Conservation (phyloP, 2,113 vertebrate species). For the Phoxinus phoxinus region DNA sequence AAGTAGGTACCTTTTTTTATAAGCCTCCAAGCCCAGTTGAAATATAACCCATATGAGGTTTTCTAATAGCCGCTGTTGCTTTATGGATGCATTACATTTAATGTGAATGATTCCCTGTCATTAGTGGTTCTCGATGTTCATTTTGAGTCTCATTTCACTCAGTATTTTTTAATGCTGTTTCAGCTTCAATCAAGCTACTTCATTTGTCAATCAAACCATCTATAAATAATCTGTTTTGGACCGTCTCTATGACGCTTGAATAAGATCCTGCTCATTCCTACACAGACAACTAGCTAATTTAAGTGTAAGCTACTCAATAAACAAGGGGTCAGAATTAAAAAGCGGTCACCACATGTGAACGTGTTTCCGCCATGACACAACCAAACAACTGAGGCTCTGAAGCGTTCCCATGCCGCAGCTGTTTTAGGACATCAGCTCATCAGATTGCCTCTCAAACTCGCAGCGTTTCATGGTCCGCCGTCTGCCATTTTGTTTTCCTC, state of each 20-base stretch:
- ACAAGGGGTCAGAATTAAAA: background rate
- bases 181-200: background rate
- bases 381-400: background rate
- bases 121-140: background rate
- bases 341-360: background rate
- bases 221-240: background rate
- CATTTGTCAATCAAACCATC: background rate
- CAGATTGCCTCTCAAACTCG: conserved; percentile 9
- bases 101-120: background rate
- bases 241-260: background rate
- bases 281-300: background rate
- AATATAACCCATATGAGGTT: background rate
- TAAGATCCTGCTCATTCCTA: background rate
- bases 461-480: conserved; percentile 24
- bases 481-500: conserved; percentile 56
- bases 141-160: background rate
- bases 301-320: background rate
- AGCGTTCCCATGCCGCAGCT: conserved; percentile 11
- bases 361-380: conserved; percentile 13
- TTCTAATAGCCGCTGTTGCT: background rate
- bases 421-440: background rate
- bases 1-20: background rate
- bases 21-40: background rate
- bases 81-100: background rate
- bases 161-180: background rate